A percentile compares a stretch with the other conserved stretches of the same genome.
phyloP scores from a whole-genome alignment of 2,888 invertebrate genomes.

The Copidosoma aretas region DNA sequence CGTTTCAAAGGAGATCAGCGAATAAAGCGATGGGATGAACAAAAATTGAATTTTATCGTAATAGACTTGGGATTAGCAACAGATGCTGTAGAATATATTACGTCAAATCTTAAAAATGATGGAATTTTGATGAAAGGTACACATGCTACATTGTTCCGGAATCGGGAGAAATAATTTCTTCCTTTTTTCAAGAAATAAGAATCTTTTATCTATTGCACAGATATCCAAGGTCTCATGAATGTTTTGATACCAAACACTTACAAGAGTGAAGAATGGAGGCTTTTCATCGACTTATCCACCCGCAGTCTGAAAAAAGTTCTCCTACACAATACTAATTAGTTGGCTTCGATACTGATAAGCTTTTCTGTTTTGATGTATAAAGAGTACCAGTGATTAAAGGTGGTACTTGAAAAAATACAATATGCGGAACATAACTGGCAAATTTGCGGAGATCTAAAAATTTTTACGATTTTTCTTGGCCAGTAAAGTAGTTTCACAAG shows the following conservation, averaged over 20 bases:
- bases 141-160: too few relatives aligned
- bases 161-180: too few relatives aligned
- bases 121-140: too few relatives aligned
- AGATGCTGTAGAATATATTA: too few relatives aligned
- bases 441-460: neutral
- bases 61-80: too few relatives aligned
- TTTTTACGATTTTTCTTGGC: neutral
- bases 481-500: neutral
- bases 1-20: too few relatives aligned
- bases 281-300: constrained; percentile 19
- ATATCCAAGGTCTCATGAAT: too few relatives aligned
- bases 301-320: constrained; percentile 17
- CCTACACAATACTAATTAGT: neutral
- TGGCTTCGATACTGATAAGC: neutral
- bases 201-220: too few relatives aligned
- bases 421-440: neutral
- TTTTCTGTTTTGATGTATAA: neutral
- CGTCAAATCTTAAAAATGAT: too few relatives aligned
- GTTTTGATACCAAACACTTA: neutral
- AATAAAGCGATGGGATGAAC: too few relatives aligned
- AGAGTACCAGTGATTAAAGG: neutral
- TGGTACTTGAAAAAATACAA: neutral
- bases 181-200: too few relatives aligned
- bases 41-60: too few relatives aligned
- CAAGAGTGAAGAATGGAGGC: constrained; percentile 8